Base-by-base conservation (phyloP, 2,797 vertebrate species). In the Pteropus rufus region DNA sequence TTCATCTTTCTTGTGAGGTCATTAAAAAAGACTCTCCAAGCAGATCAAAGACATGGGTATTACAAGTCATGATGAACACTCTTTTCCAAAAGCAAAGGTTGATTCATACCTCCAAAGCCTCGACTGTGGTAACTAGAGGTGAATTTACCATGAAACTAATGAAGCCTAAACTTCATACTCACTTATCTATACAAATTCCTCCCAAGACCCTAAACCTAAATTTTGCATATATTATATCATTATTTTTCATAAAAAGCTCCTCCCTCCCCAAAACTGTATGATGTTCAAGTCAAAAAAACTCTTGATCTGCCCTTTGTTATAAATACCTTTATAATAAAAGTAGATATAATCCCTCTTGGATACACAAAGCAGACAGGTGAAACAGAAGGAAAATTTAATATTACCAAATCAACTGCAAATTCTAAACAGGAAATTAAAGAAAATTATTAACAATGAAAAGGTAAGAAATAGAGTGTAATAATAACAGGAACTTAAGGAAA, bases 361-460 rank as follows among this genome's bases (percentile, higher is more conserved):
- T 70, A 96, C 4, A 88, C 23, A 96, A 91, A 95, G 52, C 65
- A 96, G 91, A 95, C 2, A 5, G n/a, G 29, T 90, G 23, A 94
- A 77, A 93, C 11, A 91, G 24, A 90, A 95, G 41, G 9, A 14
- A 95, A 80, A 34, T 80, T 76, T 70, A 89, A 58, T 56, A 85
- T 79, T 82, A 89, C 69, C 41, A 77, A 76, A 58, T 81, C 83
- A 95, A 93, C 18, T 56, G 23, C 36, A 97, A 96, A 94, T 91
- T 97, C 49, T 82, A 56, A 96, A 94, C 76, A 95, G 44, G 62
- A 96, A 97, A 93, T 95, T 95, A 92, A 85, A 80, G 21, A 95
- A 92, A 95, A 60, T 79, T 93, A 92, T 89, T 96, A 88, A 90
- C 86, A 94, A 94, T 18, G 36, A 94, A 56, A 85, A 95, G 31